Conservation (phyloP, 2,888 invertebrate species). For the Rhodophaea formosa region DNA sequence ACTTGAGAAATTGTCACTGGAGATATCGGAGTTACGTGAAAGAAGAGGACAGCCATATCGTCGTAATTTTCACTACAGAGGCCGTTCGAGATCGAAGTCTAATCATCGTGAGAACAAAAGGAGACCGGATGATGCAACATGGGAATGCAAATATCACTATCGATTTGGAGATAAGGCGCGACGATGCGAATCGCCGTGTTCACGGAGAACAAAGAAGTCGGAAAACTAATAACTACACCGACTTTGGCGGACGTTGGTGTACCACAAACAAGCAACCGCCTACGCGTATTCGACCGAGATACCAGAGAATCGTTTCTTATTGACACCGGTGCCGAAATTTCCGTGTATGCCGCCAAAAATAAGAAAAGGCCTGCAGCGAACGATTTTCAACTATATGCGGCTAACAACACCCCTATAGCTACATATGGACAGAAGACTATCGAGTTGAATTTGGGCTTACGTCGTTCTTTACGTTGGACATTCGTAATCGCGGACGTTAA, state of each 20-base stretch:
- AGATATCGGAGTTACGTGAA: slow-evolving; percentile 13
- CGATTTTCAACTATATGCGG: slow-evolving; percentile 22
- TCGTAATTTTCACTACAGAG: slow-evolving; percentile 1
- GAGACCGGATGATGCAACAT: not conserved
- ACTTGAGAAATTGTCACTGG: slow-evolving; percentile 9
- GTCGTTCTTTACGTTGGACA: slow-evolving; percentile 28
- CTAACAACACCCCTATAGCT: slow-evolving; percentile 26
- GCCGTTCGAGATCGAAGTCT: not conserved
- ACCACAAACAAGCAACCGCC: slow-evolving; percentile 20
- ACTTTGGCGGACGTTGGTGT: slow-evolving; percentile 27
- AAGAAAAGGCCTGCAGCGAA: slow-evolving; percentile 3
- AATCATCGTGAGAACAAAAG: not conserved
- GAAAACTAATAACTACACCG: slow-evolving; percentile 22
- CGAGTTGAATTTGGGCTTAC: slow-evolving; percentile 24
- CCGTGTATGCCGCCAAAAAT: slow-evolving; percentile 18
- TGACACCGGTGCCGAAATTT: slow-evolving; percentile 27
- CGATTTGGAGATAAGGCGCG: slow-evolving; percentile 20
- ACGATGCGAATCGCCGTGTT: slow-evolving; percentile 22
- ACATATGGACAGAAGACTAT: slow-evolving; percentile 25
- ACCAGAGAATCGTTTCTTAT: slow-evolving; percentile 23
- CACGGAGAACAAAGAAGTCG: slow-evolving; percentile 17
- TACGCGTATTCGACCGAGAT: slow-evolving; percentile 24
- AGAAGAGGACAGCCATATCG: not conserved
- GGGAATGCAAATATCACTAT: slow-evolving; percentile 24
- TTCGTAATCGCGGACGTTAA: slow-evolving; percentile 31